These are phyloP conservation scores for Acyrthosiphon pisum DNA, from an alignment of 1,140 invertebrate genomes.

Conservation along the genomic window DNA sequence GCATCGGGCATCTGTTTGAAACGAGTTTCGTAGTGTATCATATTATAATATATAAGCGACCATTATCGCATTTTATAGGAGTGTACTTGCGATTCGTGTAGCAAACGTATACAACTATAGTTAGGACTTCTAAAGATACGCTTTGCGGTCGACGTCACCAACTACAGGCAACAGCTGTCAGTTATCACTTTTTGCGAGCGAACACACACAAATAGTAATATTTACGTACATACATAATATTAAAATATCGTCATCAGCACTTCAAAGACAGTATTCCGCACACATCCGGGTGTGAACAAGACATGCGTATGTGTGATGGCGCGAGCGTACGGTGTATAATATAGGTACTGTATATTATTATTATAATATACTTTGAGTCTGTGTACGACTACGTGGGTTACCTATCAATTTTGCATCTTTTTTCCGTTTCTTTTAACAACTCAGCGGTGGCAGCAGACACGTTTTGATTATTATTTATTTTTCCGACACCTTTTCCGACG, in stretches of 20 bases:
- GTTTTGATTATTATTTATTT: not conserved
- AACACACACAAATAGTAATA: not conserved
- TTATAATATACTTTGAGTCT: too few species aligned
- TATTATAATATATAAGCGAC: not conserved
- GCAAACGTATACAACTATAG: not conserved
- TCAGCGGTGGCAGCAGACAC: not conserved
- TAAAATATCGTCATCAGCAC: not conserved
- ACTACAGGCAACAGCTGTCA: not conserved
- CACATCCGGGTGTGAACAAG: not conserved
- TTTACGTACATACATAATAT: not conserved
- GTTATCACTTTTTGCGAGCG: not conserved
- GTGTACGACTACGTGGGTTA: too few species aligned
- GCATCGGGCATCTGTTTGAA: constrained; percentile 13
- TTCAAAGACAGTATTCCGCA: not conserved
- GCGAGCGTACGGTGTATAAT: not conserved
- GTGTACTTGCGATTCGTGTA: not conserved
- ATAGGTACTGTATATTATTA: not conserved
- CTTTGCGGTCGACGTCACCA: not conserved
- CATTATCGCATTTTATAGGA: not conserved
- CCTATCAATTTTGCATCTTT: not conserved
- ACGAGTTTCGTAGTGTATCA: constrained; percentile 20
- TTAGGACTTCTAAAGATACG: not conserved
- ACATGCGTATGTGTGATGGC: not conserved
- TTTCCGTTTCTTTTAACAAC: not conserved
- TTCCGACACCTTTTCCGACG: not conserved